A percentile compares a stretch with the other conserved stretches of the same genome.
phyloP scores from a whole-genome alignment of 2,888 invertebrate species.

The Gortyna flavago region DNA sequence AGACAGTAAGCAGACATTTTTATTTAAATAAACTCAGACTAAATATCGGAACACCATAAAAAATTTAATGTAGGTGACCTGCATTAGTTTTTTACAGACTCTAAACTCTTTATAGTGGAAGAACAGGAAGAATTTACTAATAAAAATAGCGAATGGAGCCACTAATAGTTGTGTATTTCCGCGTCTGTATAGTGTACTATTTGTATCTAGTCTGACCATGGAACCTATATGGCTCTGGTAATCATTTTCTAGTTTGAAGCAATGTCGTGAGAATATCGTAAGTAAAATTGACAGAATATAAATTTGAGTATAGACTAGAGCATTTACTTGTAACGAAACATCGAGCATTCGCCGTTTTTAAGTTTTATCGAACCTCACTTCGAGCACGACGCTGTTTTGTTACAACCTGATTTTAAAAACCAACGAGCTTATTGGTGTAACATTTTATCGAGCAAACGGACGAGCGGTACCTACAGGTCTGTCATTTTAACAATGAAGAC shows the following conservation, averaged over 20 bases:
- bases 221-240: background rate
- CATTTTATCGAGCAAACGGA: too few species aligned
- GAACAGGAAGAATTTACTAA: conserved; percentile 28
- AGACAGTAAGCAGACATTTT: conserved; percentile 42
- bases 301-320: too few species aligned
- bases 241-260: background rate
- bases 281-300: background rate
- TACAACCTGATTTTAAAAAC: too few species aligned
- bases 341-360: too few species aligned
- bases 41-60: conserved; percentile 27
- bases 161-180: conserved; percentile 20
- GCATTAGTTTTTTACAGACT: conserved; percentile 43
- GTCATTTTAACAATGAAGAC: too few species aligned
- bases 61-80: conserved; percentile 22
- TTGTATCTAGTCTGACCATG: conserved; percentile 9
- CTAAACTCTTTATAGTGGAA: conserved; percentile 23
- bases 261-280: background rate
- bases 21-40: conserved; percentile 42
- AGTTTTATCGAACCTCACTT: too few species aligned
- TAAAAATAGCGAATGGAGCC: conserved; percentile 36
- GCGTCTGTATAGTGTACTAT: background rate
- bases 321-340: too few species aligned
- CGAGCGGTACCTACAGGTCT: too few species aligned
- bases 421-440: too few species aligned
- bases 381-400: too few species aligned